A percentile compares a stretch with the other conserved stretches of the same genome.
Conservation (phyloP, 2,797 vertebrate species). For the Pitangus sulphuratus region DNA sequence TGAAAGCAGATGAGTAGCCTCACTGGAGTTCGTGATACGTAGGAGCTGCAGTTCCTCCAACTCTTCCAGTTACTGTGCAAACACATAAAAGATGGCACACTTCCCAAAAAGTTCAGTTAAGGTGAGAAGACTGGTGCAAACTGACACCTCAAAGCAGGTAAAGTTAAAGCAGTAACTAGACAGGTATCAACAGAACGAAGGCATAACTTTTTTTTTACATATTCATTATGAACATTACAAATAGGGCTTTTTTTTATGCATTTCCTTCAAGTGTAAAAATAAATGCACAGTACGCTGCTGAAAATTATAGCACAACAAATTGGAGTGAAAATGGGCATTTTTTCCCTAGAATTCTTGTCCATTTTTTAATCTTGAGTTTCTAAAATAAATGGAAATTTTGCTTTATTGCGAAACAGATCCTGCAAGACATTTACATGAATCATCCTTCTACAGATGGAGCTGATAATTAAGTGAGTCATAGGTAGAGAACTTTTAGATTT, state of each 20-base stretch:
- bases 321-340: neutral
- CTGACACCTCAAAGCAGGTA: neutral
- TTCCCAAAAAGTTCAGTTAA: neutral
- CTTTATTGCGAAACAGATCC: neutral
- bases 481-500: neutral
- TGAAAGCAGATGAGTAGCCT: conserved; percentile 28
- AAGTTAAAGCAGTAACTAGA: neutral
- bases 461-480: neutral
- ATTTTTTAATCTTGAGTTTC: neutral
- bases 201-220: neutral
- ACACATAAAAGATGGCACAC: neutral
- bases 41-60: neutral
- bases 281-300: neutral
- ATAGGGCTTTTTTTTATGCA: neutral
- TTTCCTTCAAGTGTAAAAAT: neutral
- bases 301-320: neutral
- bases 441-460: neutral
- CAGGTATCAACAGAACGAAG: neutral
- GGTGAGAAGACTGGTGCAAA: neutral
- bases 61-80: neutral
- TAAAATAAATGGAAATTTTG: neutral
- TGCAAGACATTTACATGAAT: neutral
- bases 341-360: neutral
- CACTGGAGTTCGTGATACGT: neutral
- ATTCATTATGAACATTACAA: neutral